These are phyloP conservation scores for Bergia sp. DNA, from an alignment of 92 coral and sea anemone species.

Conservation along the genomic window DNA sequence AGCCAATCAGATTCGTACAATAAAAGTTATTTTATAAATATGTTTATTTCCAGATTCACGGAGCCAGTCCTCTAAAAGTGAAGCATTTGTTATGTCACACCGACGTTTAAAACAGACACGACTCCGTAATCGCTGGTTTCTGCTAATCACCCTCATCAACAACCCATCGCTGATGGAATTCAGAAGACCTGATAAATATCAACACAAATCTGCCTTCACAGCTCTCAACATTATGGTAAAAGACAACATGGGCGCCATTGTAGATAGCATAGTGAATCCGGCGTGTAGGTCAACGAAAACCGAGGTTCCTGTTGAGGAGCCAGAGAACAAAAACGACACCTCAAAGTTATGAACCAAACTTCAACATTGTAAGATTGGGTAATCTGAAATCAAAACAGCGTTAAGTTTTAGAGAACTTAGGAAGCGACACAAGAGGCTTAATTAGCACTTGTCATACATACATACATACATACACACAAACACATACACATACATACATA, in stretches of 20 bases:
- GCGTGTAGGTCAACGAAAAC: not conserved
- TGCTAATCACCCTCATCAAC: conserved; percentile 63
- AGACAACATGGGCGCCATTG: not conserved
- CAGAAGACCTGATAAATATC: conserved; percentile 56
- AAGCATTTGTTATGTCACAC: not conserved
- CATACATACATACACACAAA: too few relatives aligned
- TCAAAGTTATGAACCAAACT: not conserved
- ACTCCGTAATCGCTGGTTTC: conserved; percentile 76
- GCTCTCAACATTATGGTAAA: conserved; percentile 52
- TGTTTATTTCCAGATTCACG: not conserved
- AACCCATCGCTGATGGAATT: conserved; percentile 66
- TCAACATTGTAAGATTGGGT: too few relatives aligned
- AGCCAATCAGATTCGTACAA: not conserved
- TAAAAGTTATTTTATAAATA: too few relatives aligned
- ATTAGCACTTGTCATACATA: too few relatives aligned
- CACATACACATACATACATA: too few relatives aligned
- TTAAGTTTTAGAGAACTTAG: too few relatives aligned
- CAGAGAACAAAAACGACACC: not conserved
- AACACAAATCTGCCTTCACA: conserved; percentile 48
- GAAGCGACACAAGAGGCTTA: too few relatives aligned
- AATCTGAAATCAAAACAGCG: too few relatives aligned
- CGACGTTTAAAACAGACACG: not conserved
- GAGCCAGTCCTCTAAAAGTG: not conserved
- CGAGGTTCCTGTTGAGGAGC: conserved; percentile 15
- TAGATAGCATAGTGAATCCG: not conserved